Evolutionary conservation across 2,113 vertebrate species (phyloP).

Genomic region (Penelope pileata): DNA sequence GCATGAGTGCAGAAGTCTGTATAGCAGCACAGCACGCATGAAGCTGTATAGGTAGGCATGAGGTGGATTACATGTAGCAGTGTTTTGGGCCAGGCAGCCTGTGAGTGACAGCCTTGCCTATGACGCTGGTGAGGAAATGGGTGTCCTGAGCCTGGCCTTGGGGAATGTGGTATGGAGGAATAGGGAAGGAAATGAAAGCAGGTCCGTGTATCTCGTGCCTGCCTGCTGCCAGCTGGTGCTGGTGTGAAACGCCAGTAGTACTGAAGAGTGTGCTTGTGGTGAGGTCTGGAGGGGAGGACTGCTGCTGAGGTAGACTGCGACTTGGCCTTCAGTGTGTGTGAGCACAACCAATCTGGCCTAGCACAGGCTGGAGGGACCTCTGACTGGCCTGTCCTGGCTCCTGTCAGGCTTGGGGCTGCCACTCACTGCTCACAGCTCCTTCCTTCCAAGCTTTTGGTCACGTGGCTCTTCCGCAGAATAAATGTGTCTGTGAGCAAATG

Average conservation of each 20-base stretch:
- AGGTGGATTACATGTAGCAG: background rate
- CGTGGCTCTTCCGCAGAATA: background rate
- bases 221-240: background rate
- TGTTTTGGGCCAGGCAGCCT: background rate
- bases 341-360: background rate
- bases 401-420: fast-evolving
- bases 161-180: background rate
- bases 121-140: background rate
- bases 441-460: background rate
- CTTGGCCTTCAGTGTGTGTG: background rate
- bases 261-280: background rate
- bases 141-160: background rate
- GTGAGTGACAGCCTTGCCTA: background rate
- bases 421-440: background rate
- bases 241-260: background rate
- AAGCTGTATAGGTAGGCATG: background rate
- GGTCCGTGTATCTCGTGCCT: background rate
- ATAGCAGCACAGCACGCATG: background rate
- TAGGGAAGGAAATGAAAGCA: background rate
- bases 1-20: background rate
- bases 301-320: background rate
- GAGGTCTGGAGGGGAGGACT: background rate
- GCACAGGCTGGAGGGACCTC: background rate
- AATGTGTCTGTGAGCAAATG: background rate
- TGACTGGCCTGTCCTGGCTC: fast-evolving